phyloP scores from a whole-genome alignment of 2,797 vertebrate genomes.

The Cryptoblepharus egeriae region DNA sequence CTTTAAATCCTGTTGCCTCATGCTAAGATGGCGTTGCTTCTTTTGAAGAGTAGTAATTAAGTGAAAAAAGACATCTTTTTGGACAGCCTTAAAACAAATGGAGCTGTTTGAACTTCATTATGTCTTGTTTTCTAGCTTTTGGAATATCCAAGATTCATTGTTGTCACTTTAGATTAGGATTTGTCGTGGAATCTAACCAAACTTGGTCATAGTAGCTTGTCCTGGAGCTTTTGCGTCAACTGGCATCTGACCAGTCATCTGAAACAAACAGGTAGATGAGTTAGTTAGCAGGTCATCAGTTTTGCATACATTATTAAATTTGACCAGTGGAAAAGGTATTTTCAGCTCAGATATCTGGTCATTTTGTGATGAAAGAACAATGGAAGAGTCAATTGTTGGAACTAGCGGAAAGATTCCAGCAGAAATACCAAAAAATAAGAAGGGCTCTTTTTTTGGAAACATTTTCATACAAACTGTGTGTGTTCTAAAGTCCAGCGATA shows the following conservation, averaged over 20 bases:
- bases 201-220: slow-evolving; percentile 2
- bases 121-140: slow-evolving; percentile 39
- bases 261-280: slow-evolving; percentile 31
- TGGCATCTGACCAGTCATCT: slow-evolving; percentile 13
- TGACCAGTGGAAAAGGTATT: slow-evolving; percentile 18
- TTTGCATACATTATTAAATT: neutral
- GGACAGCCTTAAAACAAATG: slow-evolving; percentile 22
- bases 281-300: neutral
- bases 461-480: neutral
- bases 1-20: neutral
- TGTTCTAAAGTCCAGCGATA: neutral
- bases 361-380: slow-evolving; percentile 3
- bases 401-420: slow-evolving; percentile 3
- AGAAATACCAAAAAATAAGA: neutral
- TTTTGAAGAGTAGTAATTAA: slow-evolving; percentile 38
- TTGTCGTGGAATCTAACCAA: slow-evolving; percentile 24
- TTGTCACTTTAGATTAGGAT: slow-evolving; percentile 12
- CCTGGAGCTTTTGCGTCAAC: slow-evolving; percentile 24
- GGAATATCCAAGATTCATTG: slow-evolving; percentile 28
- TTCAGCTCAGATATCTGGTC: slow-evolving; percentile 16
- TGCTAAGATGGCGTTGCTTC: slow-evolving; percentile 5
- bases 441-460: neutral
- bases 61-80: slow-evolving; percentile 24
- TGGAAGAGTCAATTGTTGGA: slow-evolving; percentile 20
- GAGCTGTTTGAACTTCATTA: slow-evolving; percentile 4